Percentiles rank a stretch among this genome's conserved stretches.
phyloP scores from a whole-genome alignment of 2,888 invertebrate genomes.

The Ischnus inquisitorius region DNA sequence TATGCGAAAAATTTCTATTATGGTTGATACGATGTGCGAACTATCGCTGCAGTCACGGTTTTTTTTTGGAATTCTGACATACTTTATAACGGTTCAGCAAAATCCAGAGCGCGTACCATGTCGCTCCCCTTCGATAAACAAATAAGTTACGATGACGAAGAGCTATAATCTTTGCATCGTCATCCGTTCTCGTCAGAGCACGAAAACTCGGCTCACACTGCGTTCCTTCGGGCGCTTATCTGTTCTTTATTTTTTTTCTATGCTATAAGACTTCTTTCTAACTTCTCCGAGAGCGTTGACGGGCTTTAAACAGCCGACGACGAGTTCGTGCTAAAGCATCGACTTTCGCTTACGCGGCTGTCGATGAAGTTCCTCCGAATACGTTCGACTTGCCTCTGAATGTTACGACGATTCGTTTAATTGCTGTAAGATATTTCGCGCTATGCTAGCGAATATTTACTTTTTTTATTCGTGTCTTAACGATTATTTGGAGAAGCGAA shows the following conservation, averaged over 20 bases:
- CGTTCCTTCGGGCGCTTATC: background rate
- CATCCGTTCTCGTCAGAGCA: background rate
- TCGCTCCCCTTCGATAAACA: slow-evolving; percentile 28
- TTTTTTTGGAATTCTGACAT: background rate
- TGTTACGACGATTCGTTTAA: background rate
- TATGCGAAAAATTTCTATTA: background rate
- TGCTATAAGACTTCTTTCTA: background rate
- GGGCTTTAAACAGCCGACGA: slow-evolving; percentile 20
- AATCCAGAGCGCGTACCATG: background rate
- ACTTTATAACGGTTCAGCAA: background rate
- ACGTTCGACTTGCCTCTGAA: background rate
- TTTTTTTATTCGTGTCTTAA: background rate
- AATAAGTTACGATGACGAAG: slow-evolving; percentile 36
- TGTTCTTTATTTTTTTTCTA: slow-evolving; percentile 6
- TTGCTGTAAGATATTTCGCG: background rate
- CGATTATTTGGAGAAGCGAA: too few relatives aligned
- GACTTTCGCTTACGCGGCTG: slow-evolving; percentile 31
- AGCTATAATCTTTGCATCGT: slow-evolving; percentile 21
- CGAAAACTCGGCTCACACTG: slow-evolving; percentile 2
- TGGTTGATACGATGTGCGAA: background rate
- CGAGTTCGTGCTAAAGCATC: background rate
- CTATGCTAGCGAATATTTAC: background rate
- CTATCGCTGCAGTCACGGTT: too few relatives aligned
- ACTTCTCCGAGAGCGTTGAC: background rate
- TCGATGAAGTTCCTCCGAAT: background rate